Conservation (phyloP, 2,113 vertebrate genomes). For the Antigone vipio region DNA sequence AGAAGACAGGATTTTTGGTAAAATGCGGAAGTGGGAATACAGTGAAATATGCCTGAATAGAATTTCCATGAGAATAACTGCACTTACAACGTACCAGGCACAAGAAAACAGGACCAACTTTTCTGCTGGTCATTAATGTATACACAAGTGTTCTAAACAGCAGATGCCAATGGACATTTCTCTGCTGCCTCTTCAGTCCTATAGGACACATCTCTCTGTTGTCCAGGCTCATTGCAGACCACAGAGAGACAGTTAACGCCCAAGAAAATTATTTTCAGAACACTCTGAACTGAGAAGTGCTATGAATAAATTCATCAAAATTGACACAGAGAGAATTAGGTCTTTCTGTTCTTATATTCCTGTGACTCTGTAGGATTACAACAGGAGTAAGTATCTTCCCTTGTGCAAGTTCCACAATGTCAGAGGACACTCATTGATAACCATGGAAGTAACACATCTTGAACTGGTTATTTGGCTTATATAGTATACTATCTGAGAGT, state of each 20-base stretch:
- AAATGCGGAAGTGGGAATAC: not conserved
- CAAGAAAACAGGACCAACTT: not conserved
- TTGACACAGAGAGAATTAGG: not conserved
- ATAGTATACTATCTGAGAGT: not conserved
- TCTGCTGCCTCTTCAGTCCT: not conserved
- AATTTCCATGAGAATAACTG: not conserved
- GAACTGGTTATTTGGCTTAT: not conserved
- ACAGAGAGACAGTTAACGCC: not conserved
- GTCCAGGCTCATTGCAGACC: not conserved
- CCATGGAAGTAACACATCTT: not conserved
- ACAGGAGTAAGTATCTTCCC: not conserved
- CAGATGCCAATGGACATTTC: not conserved
- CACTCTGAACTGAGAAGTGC: not conserved
- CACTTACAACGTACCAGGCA: not conserved
- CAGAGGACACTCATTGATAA: not conserved
- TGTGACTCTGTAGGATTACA: not conserved
- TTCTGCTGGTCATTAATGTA: not conserved
- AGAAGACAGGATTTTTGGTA: not conserved
- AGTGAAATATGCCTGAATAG: not conserved
- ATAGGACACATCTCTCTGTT: not conserved
- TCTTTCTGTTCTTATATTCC: not conserved
- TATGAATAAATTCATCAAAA: not conserved
- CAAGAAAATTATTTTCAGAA: not conserved
- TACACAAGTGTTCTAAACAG: not conserved
- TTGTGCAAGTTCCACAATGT: not conserved